phyloP scores from a whole-genome alignment of 1,140 invertebrate genomes.

The Probaryconus sp. region DNA sequence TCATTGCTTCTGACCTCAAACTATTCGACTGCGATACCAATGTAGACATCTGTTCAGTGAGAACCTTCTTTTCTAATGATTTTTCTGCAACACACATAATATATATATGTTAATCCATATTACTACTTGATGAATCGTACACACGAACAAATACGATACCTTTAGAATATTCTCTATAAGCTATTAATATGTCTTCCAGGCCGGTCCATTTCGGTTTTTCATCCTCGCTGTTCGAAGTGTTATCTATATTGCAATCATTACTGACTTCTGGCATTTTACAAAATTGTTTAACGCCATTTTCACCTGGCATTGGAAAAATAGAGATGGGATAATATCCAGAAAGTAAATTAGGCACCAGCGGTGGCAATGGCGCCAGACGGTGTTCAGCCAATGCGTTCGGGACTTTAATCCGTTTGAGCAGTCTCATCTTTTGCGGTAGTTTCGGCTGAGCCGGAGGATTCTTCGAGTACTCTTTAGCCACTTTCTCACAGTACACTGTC shows the following conservation, averaged over 20 bases:
- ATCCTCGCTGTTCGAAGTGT: conserved; percentile 46
- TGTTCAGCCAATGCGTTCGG: conserved; percentile 61
- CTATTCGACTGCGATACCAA: conserved; percentile 67
- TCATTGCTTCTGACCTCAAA: conserved; percentile 69
- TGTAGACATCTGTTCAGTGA: conserved; percentile 69
- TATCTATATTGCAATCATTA: conserved; percentile 52
- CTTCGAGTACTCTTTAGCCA: conserved; percentile 71
- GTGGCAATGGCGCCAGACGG: conserved; percentile 68
- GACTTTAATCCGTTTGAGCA: conserved; percentile 69
- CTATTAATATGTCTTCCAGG: conserved; percentile 73
- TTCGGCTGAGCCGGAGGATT: conserved; percentile 68
- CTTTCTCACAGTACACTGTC: conserved; percentile 74
- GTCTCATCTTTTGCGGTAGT: conserved; percentile 69
- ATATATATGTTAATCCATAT: too few relatives aligned
- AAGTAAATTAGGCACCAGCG: conserved; percentile 67
- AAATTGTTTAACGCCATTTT: conserved; percentile 70
- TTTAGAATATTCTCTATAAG: conserved; percentile 75
- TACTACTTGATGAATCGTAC: too few relatives aligned
- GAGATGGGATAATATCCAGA: conserved; percentile 65
- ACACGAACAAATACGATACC: too few relatives aligned
- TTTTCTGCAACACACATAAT: conserved; percentile 72
- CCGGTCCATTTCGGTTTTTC: conserved; percentile 72
- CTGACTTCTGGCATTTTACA: conserved; percentile 66
- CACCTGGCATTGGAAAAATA: conserved; percentile 67
- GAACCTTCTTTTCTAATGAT: conserved; percentile 68